phyloP scores from a whole-genome alignment of 2,888 invertebrate species.

The Cerastis rubricosa region DNA sequence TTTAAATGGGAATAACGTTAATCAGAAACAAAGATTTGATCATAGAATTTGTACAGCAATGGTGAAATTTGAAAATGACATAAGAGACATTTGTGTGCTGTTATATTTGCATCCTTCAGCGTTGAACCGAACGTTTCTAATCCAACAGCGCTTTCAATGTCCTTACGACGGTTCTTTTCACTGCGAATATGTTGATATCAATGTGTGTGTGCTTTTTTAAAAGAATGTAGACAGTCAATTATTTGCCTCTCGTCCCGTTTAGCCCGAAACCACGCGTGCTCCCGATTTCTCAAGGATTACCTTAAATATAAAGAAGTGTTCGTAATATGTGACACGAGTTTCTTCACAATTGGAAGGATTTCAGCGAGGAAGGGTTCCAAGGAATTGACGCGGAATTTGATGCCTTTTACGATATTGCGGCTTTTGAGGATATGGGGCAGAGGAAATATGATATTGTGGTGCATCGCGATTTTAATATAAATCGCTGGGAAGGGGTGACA shows the following conservation, averaged over 20 bases:
- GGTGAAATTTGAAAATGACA: neutral
- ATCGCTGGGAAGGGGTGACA: neutral
- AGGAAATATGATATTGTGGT: constrained; percentile 36
- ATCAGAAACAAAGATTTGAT: neutral
- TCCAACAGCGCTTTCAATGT: neutral
- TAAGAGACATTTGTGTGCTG: neutral
- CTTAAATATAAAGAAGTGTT: constrained; percentile 59
- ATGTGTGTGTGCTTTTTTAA: constrained; percentile 9
- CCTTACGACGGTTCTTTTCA: no score
- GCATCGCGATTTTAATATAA: constrained; percentile 38
- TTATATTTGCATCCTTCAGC: neutral
- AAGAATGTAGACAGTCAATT: neutral
- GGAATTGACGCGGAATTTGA: constrained; percentile 52
- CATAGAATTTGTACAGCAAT: neutral
- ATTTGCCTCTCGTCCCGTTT: constrained; percentile 3
- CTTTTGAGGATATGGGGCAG: neutral
- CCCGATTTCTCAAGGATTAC: constrained; percentile 54
- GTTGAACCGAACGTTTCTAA: neutral
- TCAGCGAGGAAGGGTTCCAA: constrained; percentile 30
- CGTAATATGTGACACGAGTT: constrained; percentile 50
- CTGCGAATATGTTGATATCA: neutral
- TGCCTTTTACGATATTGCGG: constrained; percentile 55
- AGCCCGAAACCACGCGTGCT: constrained; percentile 14
- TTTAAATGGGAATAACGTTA: no score
- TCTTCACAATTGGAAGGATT: constrained; percentile 38